Evolutionary conservation across 2,888 invertebrate species (phyloP), one percentile per base, ranked within the genome.

Genomic region (Panopea generosa): DNA sequence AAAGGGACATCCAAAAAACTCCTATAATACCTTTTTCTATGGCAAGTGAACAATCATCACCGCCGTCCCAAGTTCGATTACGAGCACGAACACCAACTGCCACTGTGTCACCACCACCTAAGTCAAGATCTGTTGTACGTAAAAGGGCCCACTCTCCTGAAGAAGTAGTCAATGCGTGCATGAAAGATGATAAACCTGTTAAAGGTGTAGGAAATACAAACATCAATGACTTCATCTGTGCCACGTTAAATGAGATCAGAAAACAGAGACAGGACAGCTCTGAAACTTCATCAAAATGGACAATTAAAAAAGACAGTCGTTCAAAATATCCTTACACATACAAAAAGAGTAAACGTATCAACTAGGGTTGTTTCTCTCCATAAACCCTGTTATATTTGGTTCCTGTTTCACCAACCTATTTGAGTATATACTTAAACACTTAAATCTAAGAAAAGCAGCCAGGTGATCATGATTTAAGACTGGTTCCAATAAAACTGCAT

Each of bases 171-270:
- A 22, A 52, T 16, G 14, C 26, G 6, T 52, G 52, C 16, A 52
- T 52, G 52, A 20, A 22, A 16, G 52, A 33, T 27, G 29, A 29
- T 3, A 26, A 45, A 45, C 3, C 3, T 16, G n/a, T 27, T 11
- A 60, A 29, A n/a, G n/a, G 20, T 16, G 53, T 55, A 20, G 55
- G 53, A 18, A 55, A 33, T 18, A 49, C 16, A 9, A 61, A 72
- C 27, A 49, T 80, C 6, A 80, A 80, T 66, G 68, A 72, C 9
- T 80, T 75, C 52, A 80, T 80, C 22, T 53, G 57, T 29, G 52
- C 62, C 14, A 76, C 79, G 2, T 50, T 80, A 27, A 62, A 61
- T 20, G 65, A 72, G 26, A 80, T 80, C 6, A 63, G 72, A 38
- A 75, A 62, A 43, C 53, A 71, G 33, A 71, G 75, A 33, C 38